phyloP scores from a whole-genome alignment of 2,888 invertebrate species.

The Brachylomia viminalis region DNA sequence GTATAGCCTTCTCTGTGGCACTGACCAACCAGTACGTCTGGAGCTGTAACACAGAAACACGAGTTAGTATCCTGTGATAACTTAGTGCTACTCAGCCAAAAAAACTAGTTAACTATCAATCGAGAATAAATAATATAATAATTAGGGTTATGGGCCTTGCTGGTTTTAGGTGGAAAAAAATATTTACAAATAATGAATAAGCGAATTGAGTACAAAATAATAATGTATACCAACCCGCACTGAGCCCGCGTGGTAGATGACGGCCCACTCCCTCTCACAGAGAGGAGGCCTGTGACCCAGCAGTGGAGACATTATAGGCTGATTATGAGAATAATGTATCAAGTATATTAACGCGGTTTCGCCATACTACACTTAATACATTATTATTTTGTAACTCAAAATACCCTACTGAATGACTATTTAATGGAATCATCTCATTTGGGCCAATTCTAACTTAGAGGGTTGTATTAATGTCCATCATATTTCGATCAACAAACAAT shows the following conservation, averaged over 20 bases:
- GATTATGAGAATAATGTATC: no score
- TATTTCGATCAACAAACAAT: not conserved
- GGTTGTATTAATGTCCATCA: not conserved
- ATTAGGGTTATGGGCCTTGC: no score
- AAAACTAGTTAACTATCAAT: not conserved
- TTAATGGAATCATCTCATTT: not conserved
- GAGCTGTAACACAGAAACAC: slow-evolving; percentile 84
- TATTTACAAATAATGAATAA: no score
- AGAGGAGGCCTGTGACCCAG: no score
- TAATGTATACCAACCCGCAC: no score
- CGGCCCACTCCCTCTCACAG: no score
- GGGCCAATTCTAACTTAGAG: not conserved
- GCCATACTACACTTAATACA: not conserved
- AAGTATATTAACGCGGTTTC: no score
- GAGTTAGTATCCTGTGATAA: not conserved
- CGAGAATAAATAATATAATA: no score
- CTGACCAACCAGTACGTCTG: slow-evolving; percentile 94
- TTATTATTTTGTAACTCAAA: not conserved
- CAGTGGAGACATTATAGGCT: no score
- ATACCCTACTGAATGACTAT: not conserved
- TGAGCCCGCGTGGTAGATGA: no score
- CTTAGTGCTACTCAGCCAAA: not conserved
- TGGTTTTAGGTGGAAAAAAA: no score
- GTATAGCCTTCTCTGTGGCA: slow-evolving; percentile 95
- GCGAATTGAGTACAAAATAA: no score